Evolutionary conservation across 1,140 invertebrate species (phyloP).

Genomic region (Ditylenchus dipsaci): DNA sequence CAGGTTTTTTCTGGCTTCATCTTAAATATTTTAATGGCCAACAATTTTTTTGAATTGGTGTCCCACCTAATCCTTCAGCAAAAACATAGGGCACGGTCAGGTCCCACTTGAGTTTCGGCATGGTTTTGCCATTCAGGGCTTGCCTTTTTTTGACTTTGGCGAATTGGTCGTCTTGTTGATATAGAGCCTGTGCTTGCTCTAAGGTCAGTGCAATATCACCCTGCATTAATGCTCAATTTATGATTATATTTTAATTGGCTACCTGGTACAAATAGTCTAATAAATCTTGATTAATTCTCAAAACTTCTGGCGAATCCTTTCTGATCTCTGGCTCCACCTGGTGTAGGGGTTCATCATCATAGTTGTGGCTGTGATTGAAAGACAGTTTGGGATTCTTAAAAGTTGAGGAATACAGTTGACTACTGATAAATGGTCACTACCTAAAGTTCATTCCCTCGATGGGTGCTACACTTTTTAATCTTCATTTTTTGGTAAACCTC

Average conservation of each 20-base stretch:
- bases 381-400: too few species aligned
- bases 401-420: too few species aligned
- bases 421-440: too few species aligned
- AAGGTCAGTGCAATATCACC: slow-evolving; percentile 3
- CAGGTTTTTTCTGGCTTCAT: background rate
- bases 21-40: background rate
- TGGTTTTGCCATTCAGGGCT: slow-evolving; percentile 5
- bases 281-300: slow-evolving; percentile 6
- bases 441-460: too few species aligned
- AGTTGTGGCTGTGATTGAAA: too few species aligned
- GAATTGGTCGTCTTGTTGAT: background rate
- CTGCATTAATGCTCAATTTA: background rate
- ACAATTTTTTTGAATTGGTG: background rate
- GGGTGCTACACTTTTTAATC: too few species aligned
- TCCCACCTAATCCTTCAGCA: background rate
- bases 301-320: background rate
- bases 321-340: background rate
- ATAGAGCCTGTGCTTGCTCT: background rate
- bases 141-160: background rate
- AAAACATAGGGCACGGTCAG: background rate
- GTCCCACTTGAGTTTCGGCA: background rate
- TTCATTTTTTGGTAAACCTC: too few species aligned
- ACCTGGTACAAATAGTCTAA: slow-evolving; percentile 9
- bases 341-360: too few species aligned
- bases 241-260: background rate